Evolutionary conservation across 2,113 vertebrate genomes (phyloP), one percentile per base, ranked within the genome.

Genomic region (Clarias macrocephalus): DNA sequence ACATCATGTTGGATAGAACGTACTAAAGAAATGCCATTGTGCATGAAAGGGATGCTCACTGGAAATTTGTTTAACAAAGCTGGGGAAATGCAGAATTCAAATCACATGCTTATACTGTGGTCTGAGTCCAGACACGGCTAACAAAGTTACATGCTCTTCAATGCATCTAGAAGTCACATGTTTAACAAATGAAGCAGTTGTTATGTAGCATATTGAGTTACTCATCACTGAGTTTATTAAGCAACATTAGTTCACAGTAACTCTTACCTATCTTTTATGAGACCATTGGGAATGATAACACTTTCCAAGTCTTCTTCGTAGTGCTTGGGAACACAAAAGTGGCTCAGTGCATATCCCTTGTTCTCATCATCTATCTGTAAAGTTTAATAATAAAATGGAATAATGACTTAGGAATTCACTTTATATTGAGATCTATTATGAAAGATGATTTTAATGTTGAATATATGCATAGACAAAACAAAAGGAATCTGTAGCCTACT

Each of bases 231-330:
- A 76, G 75, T 2, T 9, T n/a, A 28, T 77, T 28, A 28, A 52
- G 42, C 42, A 15, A 2, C 18, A 42, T 48, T 16, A 52, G 68
- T 52, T 68, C 25, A 54, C 7, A 63, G 37, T 25, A 16, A 72
- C 63, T 79, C 77, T 28, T 94, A 96, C 95, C 97, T 95, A 91
- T 97, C 95, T 91, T 95, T 94, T 68, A 97, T 96, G 85, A 96
- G 95, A 62, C 96, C 96, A 57, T 96, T 96, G 56, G 95, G 96
- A 93, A 96, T 96, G 88, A 96, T 94, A 81, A 97, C 94, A 88
- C 91, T 94, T 65, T 97, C 95, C 91, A 96, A 88, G 82, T 96
- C 95, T 56, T 95, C 94, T 88, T 95, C 94, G 11, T 95, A 95
- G 92, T 96, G 95, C 89, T 94, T 95, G 77, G 95, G 96, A 73